Conservation (phyloP, 2,888 invertebrate species). For the Listrodromus nycthemerus region DNA sequence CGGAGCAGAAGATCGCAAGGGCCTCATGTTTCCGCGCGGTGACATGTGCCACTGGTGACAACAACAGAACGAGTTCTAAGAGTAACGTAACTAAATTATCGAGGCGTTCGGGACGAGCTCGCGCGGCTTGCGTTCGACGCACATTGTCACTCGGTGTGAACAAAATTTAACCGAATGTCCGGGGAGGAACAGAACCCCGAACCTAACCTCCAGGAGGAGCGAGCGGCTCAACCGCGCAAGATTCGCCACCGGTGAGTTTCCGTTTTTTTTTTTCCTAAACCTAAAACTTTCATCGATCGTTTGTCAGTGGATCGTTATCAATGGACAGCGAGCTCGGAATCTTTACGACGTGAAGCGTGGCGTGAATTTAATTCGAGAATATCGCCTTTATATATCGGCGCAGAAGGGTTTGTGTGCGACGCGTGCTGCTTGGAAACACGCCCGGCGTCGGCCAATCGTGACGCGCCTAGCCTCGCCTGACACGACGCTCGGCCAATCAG, state of each 20-base stretch:
- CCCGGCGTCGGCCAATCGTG: constrained; percentile 73
- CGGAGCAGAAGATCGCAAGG: not conserved
- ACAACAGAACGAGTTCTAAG: constrained; percentile 32
- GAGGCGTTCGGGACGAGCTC: not conserved
- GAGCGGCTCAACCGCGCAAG: constrained; percentile 78
- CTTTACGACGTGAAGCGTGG: constrained; percentile 24
- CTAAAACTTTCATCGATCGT: not conserved
- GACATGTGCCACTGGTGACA: constrained; percentile 39
- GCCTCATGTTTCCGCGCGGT: constrained; percentile 34
- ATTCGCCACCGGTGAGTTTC: constrained; percentile 83
- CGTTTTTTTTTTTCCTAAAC: not conserved
- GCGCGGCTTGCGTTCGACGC: constrained; percentile 19
- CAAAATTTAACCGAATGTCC: constrained; percentile 79
- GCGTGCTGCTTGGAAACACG: constrained; percentile 76
- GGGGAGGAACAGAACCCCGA: constrained; percentile 76
- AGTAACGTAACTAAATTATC: not conserved
- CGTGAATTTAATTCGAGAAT: not conserved
- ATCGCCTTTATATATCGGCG: not conserved
- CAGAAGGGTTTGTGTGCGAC: constrained; percentile 66
- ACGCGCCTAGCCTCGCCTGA: constrained; percentile 78
- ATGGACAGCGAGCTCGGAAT: constrained; percentile 48
- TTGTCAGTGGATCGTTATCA: constrained; percentile 9
- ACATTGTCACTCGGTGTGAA: constrained; percentile 51
- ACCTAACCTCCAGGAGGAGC: constrained; percentile 82
- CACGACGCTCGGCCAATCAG: constrained; percentile 76